Conservation (phyloP, 2,113 vertebrate genomes). For the Rhabdomys dilectus region DNA sequence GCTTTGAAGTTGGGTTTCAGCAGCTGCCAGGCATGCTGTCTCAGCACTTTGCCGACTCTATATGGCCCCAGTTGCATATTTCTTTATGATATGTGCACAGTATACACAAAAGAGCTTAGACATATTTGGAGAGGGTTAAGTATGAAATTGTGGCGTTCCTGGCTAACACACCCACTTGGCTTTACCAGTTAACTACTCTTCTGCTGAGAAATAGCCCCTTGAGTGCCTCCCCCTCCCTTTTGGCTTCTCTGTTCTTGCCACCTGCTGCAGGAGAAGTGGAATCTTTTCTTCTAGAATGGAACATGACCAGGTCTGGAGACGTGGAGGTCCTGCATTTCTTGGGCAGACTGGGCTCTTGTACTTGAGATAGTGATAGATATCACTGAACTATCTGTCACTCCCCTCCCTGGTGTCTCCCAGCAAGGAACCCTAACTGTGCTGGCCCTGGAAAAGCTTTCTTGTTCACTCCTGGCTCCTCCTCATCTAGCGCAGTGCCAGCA, state of each 20-base stretch:
- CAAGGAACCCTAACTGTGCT: neutral
- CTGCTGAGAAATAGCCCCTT: slow-evolving; percentile 18
- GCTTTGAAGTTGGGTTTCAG: slow-evolving; percentile 95
- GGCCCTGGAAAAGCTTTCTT: neutral
- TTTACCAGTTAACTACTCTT: slow-evolving; percentile 14
- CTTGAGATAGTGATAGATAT: neutral
- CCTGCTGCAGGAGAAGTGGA: slow-evolving; percentile 49
- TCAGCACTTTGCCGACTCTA: slow-evolving; percentile 88
- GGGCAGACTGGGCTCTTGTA: neutral
- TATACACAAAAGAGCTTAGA: slow-evolving; percentile 40
- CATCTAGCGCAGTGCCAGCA: neutral
- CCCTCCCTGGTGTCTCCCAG: neutral
- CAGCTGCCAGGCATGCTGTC: slow-evolving; percentile 94
- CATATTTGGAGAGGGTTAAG: neutral
- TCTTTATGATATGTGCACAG: slow-evolving; percentile 58
- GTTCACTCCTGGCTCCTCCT: neutral
- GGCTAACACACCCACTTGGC: neutral
- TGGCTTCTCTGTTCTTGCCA: slow-evolving; percentile 28
- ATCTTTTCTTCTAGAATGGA: slow-evolving; percentile 17
- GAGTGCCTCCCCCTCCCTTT: neutral
- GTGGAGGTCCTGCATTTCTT: neutral
- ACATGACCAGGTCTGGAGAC: slow-evolving; percentile 22
- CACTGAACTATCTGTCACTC: neutral
- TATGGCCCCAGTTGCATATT: slow-evolving; percentile 69
- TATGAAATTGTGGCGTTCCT: slow-evolving; percentile 4